Evolutionary conservation across 2,113 vertebrate genomes (phyloP).

Genomic region (Coreoperca whiteheadi): DNA sequence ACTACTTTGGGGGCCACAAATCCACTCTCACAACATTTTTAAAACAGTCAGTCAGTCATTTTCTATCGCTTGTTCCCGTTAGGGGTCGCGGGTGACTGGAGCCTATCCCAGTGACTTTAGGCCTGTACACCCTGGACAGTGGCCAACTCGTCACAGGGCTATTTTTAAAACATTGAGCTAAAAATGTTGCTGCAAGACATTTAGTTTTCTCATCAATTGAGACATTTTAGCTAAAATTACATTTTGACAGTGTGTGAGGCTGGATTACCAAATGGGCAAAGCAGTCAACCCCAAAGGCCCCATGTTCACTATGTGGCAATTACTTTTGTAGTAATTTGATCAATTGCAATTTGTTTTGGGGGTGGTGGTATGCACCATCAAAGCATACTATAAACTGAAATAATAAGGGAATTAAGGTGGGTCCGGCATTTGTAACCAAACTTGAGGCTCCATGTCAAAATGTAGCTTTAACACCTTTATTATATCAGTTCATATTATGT

Average conservation of each 20-base stretch:
- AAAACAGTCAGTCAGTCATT: too few species aligned
- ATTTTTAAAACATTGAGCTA: too few species aligned
- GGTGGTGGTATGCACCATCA: background rate
- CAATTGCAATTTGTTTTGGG: background rate
- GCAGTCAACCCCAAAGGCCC: background rate
- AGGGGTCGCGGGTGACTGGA: too few species aligned
- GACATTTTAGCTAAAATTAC: background rate
- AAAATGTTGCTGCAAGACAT: background rate
- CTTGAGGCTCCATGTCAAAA: background rate
- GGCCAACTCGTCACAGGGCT: too few species aligned
- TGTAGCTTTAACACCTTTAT: background rate
- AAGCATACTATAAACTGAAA: background rate
- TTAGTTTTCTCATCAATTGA: background rate
- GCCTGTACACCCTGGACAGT: too few species aligned
- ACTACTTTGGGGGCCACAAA: background rate
- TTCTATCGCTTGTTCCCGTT: too few species aligned
- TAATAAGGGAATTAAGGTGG: background rate
- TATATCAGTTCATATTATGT: background rate
- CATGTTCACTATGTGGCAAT: slow-evolving; percentile 16
- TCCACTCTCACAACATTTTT: background rate
- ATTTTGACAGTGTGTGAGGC: background rate
- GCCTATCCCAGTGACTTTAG: too few species aligned
- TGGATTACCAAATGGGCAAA: slow-evolving; percentile 4
- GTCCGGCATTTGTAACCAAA: background rate
- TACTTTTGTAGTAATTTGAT: slow-evolving; percentile 7